Conservation (phyloP, 1,140 invertebrate genomes). For the Papilio machaon region DNA sequence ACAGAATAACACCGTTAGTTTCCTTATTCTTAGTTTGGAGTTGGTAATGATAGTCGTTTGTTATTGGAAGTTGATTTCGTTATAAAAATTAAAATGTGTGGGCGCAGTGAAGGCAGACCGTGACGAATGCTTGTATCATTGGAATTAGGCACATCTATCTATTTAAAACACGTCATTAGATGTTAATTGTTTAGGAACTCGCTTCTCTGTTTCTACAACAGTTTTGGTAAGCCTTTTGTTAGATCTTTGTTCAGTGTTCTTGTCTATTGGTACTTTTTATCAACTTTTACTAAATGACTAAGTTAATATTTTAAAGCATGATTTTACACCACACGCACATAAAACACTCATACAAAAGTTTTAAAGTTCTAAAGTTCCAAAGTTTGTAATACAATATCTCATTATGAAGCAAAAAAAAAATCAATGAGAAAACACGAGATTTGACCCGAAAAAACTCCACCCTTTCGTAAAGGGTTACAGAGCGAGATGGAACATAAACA, state of each 20-base stretch:
- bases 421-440: conserved; percentile 75
- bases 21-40: conserved; percentile 60
- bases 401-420: conserved; percentile 69
- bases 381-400: conserved; percentile 73
- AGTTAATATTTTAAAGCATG: not conserved
- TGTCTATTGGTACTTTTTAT: not conserved
- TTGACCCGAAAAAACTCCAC: conserved; percentile 74
- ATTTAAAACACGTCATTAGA: conserved; percentile 26
- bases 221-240: not conserved
- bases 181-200: not conserved
- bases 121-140: conserved; percentile 19
- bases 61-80: conserved; percentile 26
- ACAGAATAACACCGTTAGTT: conserved; percentile 59
- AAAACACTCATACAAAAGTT: conserved; percentile 42
- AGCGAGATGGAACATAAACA: conserved; percentile 54
- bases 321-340: not conserved
- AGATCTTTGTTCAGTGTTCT: not conserved
- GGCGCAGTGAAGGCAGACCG: conserved; percentile 11
- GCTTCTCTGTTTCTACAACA: not conserved
- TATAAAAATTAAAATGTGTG: conserved; percentile 23
- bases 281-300: not conserved
- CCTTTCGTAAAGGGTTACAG: conserved; percentile 69
- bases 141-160: conserved; percentile 29
- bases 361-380: conserved; percentile 61
- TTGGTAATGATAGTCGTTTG: conserved; percentile 50